Evolutionary conservation across 2,797 vertebrate species (phyloP), one percentile per base, ranked within the genome.

Genomic region (Pangasius larnaudii): DNA sequence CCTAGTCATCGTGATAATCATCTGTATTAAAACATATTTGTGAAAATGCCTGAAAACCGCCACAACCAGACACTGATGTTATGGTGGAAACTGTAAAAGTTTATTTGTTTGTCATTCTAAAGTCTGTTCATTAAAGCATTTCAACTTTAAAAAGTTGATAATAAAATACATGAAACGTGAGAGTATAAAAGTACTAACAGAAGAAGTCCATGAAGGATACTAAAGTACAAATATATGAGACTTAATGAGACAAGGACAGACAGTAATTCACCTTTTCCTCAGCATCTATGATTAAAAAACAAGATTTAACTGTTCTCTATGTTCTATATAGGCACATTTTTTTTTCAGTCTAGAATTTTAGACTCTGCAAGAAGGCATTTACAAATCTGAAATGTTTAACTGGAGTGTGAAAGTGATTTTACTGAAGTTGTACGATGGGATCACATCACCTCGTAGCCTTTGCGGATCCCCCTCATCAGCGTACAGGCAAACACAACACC

Each of bases 371-470:
- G 39, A 83, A 72, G 24, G 18, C 67, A 77, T 85, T 78, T 85
- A 88, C 27, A 67, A 74, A 69, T 22, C 56, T 78, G 36, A 10
- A 59, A 72, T 85, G 59, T 87, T 27, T 86, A 59, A 49, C 61
- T 74, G 42, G 11, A 71, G 42, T 63, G 65, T 30, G 18, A 61
- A 81, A 42, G n/a, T 51, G 27, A 33, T 27, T 36, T 24, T 10
- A 9, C 42, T 42, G 53, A 84, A 81, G 27, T 42, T 24, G 49
- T 30, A 51, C 22, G 74, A 24, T 2, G 3, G 49, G 79, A 92
- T 97, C 96, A 99, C 98, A 99, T 98, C 85, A 98, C 97, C 93
- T 98, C 97, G 11, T 99, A 99, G 89, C 97, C 97, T 8, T 96
- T 97, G 89, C 97, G 96, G 89, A 99, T 98, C 86, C 96, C 97